Base-by-base conservation (phyloP, 2,113 vertebrate species). In the Brachyistius frenatus region DNA sequence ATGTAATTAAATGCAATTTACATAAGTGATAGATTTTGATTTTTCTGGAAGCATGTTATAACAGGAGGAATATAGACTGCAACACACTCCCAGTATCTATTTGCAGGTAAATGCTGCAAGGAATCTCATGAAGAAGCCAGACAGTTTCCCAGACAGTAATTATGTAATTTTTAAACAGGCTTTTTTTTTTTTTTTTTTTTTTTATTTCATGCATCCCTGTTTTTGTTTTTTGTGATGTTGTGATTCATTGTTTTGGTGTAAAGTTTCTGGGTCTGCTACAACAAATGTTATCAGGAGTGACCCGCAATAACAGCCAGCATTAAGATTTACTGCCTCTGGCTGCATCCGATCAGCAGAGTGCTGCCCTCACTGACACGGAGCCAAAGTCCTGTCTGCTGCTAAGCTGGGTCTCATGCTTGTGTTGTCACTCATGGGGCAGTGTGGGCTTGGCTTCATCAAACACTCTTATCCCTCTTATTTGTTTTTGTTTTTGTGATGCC, bases 361-460 rank as follows among this genome's bases (percentile, higher is more conserved):
- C 7, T 76, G 69, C 39, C 62, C 41, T 67, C 62, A 39, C 31
- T 56, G 62, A 37, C 57, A 58, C 7, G 6, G 60, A 41, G 37
- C 47, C 54, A 60, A 77, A 73, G 63, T 68, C 68, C 77, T 35
- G 56, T 32, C 39, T 33, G 31, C 55, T 33, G 16, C 15, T 35
- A 8, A 39, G 4, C 41, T 16, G 23, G 30, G 57, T 68, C 76
- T 58, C 0, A 1, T 70, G 47, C 31, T 52, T 3, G 2, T 54
- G 66, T 72, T 66, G 61, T 71, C 35, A 54, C 35, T 10, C 5
- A 23, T 41, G 32, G 23, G 7, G 1, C 3, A 37, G 39, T 30
- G 1, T 52, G 47, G 10, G 32, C 33, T 11, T 15, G 13, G 16
- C 56, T 31, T 75, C 50, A 78, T 71, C 61, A 66, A 33, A 46